Base-by-base conservation (phyloP, 2,113 vertebrate genomes). In the Ornithorhynchus anatinus region DNA sequence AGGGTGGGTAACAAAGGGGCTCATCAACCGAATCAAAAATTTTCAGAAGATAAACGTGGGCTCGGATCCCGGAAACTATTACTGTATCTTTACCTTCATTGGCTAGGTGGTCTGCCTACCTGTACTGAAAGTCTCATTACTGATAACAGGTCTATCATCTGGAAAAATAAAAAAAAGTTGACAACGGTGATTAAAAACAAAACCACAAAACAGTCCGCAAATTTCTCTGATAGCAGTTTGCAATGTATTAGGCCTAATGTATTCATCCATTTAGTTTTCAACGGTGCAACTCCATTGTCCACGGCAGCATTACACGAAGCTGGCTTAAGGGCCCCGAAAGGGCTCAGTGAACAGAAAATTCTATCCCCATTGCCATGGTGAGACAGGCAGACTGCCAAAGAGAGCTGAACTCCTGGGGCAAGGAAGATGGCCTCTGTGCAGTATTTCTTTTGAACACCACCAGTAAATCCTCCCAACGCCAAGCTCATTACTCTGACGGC, bases 291-390 rank as follows among this genome's bases (percentile, higher is more conserved):
- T 59, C 85, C 81, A 84, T 77, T 22, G 75, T 86, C 86, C 88
- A 77, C 72, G 71, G 82, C 69, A 56, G 85, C 74, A 77, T 89
- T 85, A 64, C 86, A 80, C 66, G 78, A 89, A 81, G 75, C 80
- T 78, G 75, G 52, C 82, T 88, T 81, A 87, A 70, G 78, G 72
- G 85, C 83, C 79, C n/a, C 82, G 75, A 69, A 84, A 72, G 77
- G 77, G 71, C 67, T 80, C 78, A 72, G 75, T 36, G 48, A 84
- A 80, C 53, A 29, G 76, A 84, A 89, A 88, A 91, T 92, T 88
- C 88, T 91, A 75, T 89, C 88, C 85, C 67, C 70, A 91, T 91
- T 81, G 81, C 90, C 85, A 92, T 89, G 90, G 89, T 88, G 84
- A 93, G 79, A 5, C 0, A 78, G 60, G 51, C 72, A 33, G 52